These are phyloP conservation scores for Erebia aethiops DNA, from an alignment of 2,888 invertebrate species.

Conservation along the genomic window DNA sequence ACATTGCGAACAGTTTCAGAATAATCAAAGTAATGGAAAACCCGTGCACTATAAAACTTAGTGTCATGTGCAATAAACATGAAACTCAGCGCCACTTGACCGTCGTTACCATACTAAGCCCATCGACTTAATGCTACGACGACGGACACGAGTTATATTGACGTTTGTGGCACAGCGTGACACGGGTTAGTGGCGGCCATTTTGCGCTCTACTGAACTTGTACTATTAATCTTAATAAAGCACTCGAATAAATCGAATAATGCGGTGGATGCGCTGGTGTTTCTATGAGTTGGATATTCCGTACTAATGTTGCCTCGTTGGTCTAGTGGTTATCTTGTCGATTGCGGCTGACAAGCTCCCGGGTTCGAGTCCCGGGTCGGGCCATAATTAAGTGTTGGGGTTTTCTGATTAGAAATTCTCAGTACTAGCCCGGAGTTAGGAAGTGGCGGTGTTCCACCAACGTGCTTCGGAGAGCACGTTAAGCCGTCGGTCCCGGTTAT, in stretches of 20 bases:
- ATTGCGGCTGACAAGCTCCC: too few relatives aligned
- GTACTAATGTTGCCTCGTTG: too few relatives aligned
- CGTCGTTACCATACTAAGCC: constrained; percentile 2
- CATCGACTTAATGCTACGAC: neutral
- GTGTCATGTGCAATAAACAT: neutral
- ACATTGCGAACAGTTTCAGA: neutral
- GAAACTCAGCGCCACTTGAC: constrained; percentile 1
- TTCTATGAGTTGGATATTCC: neutral
- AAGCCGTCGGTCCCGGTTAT: too few relatives aligned
- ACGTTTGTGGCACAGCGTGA: constrained; percentile 1
- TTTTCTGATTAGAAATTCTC: too few relatives aligned
- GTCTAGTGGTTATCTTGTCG: too few relatives aligned
- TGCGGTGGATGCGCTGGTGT: neutral
- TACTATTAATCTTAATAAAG: constrained; percentile 6
- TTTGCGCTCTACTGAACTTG: neutral
- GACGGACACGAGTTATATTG: neutral
- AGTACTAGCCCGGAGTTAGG: too few relatives aligned
- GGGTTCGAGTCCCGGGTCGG: too few relatives aligned
- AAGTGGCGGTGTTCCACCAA: too few relatives aligned
- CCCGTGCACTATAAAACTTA: neutral
- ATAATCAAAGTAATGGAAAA: neutral
- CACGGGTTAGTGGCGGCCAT: constrained; percentile 8
- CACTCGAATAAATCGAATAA: neutral
- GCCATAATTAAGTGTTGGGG: too few relatives aligned
- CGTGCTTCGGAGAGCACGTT: too few relatives aligned